Base-by-base conservation (phyloP, 2,113 vertebrate genomes). In the Mandrillus leucophaeus region DNA sequence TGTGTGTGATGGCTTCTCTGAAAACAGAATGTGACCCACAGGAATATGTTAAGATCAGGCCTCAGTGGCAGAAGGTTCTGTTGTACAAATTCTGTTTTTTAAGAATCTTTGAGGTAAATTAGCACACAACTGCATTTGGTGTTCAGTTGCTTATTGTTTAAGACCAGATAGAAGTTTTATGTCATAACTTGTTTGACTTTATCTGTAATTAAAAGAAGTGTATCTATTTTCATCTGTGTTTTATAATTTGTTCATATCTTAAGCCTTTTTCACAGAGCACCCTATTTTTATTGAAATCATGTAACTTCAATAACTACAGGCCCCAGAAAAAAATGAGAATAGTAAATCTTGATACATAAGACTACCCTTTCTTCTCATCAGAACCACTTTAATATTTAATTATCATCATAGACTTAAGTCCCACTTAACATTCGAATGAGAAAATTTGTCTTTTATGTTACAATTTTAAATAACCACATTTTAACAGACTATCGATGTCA, bases 91-190 rank as follows among this genome's bases (percentile, higher is more conserved):
- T 81, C 59, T 93, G 45, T 81, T 88, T 93, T 84, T 79, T 93
- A 94, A 97, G 93, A 97, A 70, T 97, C 59, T 95, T 97, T 95
- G 40, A 93, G 96, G 90, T 98, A 96, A 88, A 84, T 97, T 97
- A 98, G 92, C 92, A 92, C 59, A 96, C 68, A 43, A 97, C 95
- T 97, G 88, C 92, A 18, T 68, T 88, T 14, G 0, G 6, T 90
- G 27, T 95, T 98, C 68, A 97, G 22, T 83, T 97, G 45, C 76
- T 93, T 98, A 72, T 86, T 93, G 73, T 76, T 97, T 97, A 95
- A 97, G 93, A 20, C 70, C 81, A 52, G 43, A 59, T 95, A 85
- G 92, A 97, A 95, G 92, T 93, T 97, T 61, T 73, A 18, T 0
- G 1, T 72, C 75, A 68, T 95, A 83, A 82, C 86, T 79, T 92